A percentile compares a stretch with the other conserved stretches of the same genome.
Evolutionary conservation across 2,888 invertebrate genomes (phyloP).

Genomic region (Nezara viridula): DNA sequence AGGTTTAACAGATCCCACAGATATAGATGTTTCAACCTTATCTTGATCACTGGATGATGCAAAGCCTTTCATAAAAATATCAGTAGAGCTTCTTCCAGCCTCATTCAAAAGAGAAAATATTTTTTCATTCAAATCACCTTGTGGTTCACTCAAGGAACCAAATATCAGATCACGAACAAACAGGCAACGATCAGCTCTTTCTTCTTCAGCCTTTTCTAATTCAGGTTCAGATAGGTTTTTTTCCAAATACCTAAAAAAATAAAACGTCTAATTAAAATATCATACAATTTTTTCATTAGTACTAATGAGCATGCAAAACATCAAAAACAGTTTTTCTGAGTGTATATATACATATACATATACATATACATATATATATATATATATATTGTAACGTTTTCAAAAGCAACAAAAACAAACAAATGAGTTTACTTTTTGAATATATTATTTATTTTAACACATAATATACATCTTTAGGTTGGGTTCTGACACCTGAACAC

Average conservation of each 20-base stretch:
- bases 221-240: conserved; percentile 74
- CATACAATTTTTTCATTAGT: not conserved
- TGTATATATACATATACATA: too few relatives aligned
- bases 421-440: too few relatives aligned
- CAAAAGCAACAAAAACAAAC: too few relatives aligned
- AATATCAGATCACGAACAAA: conserved; percentile 81
- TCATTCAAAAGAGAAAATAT: conserved; percentile 34
- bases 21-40: not conserved
- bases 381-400: too few relatives aligned
- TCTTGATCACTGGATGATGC: not conserved
- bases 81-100: conserved; percentile 22
- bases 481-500: too few relatives aligned
- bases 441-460: too few relatives aligned
- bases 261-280: not conserved
- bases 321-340: too few relatives aligned
- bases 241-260: conserved; percentile 71
- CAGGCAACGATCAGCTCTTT: conserved; percentile 76
- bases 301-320: too few relatives aligned
- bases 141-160: conserved; percentile 66
- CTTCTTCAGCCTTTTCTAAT: conserved; percentile 72
- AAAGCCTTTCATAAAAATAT: conserved; percentile 18
- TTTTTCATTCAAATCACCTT: conserved; percentile 48
- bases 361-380: too few relatives aligned
- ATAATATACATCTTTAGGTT: too few relatives aligned
- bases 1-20: not conserved